A percentile compares a stretch with the other conserved stretches of the same genome.
Conservation (phyloP, 2,888 invertebrate species). For the Perizoma flavofasciatum region DNA sequence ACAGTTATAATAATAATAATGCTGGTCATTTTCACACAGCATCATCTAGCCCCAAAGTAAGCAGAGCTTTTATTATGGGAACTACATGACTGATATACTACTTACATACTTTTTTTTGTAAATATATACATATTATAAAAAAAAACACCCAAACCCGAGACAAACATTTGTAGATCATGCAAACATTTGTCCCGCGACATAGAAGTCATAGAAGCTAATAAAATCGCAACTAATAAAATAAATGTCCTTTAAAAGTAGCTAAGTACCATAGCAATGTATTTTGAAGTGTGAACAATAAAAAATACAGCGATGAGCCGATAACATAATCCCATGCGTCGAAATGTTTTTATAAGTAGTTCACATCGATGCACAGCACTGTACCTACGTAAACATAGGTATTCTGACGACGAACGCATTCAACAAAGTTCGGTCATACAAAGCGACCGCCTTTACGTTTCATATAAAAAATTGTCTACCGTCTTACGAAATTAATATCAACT, state of each 20-base stretch:
- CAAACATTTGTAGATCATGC: no score
- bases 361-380: constrained; percentile 5
- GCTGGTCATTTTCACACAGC: no score
- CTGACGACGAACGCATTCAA: constrained; percentile 19
- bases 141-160: no score
- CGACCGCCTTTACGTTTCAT: constrained; percentile 10
- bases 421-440: constrained; percentile 7
- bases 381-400: neutral
- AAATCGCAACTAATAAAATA: no score
- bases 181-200: no score
- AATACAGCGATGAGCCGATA: constrained; percentile 21
- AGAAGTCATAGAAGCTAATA: no score
- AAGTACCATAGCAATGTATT: neutral
- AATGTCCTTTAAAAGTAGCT: neutral
- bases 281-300: constrained; percentile 11
- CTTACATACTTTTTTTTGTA: no score
- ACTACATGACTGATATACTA: no score
- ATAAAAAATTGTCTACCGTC: neutral
- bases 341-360: constrained; percentile 18
- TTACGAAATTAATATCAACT: neutral
- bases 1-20: no score
- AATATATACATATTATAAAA: no score
- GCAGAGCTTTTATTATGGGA: no score
- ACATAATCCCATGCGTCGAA: constrained; percentile 17
- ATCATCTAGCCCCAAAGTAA: no score